phyloP scores from a whole-genome alignment of 1,140 invertebrate species.

The Trachymyrmex cornetzi region DNA sequence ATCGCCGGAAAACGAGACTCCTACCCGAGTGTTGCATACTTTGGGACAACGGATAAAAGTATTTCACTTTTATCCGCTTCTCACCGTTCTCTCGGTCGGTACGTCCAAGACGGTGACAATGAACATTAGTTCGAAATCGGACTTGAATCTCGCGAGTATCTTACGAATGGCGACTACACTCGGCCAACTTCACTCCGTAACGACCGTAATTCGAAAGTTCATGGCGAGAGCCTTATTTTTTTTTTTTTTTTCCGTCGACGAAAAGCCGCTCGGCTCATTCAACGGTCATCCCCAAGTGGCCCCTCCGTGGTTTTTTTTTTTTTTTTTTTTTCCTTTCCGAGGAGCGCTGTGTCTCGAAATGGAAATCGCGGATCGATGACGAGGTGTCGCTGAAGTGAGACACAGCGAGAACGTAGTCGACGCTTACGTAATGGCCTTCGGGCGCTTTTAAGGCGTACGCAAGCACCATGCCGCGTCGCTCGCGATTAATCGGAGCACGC shows the following conservation, averaged over 20 bases:
- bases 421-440: constrained; percentile 66
- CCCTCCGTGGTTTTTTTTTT: background rate
- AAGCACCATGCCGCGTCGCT: constrained; percentile 48
- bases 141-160: constrained; percentile 1
- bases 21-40: background rate
- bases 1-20: constrained; percentile 55
- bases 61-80: background rate
- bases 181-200: background rate
- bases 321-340: background rate
- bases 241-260: background rate
- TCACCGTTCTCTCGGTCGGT: background rate
- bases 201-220: background rate
- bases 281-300: background rate
- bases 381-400: constrained; percentile 39
- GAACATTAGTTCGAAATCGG: background rate
- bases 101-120: background rate
- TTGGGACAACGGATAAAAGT: background rate
- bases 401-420: constrained; percentile 31
- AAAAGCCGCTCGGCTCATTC: background rate
- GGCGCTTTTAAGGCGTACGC: constrained; percentile 66
- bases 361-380: constrained; percentile 51
- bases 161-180: background rate
- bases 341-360: constrained; percentile 12
- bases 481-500: constrained; percentile 67
- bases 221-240: background rate